Evolutionary conservation across 2,113 vertebrate genomes (phyloP), one percentile per base, ranked within the genome.

Genomic region (Oryzias melastigma): DNA sequence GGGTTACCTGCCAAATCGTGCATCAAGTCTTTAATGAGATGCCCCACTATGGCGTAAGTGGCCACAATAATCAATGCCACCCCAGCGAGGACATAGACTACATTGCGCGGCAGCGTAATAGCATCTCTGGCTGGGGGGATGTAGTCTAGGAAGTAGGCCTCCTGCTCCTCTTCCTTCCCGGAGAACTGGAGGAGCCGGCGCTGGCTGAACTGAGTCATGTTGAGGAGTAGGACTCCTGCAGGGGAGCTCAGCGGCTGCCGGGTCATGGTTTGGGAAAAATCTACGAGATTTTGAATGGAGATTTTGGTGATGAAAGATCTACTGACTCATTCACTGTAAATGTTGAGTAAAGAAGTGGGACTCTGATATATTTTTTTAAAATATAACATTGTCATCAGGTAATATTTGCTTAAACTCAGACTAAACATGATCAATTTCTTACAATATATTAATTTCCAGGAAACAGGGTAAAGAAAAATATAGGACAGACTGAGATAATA

Each of bases 11-110:
- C 91, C 0, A 97, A 86, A 82, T 96, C 94, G 5, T 95, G 95
- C 45, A 91, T 70, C 29, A 97, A 91, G 84, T 97, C 95, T 68
- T 93, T 93, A 78, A 97, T 94, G 70, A 98, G 93, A 80, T 98
- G 95, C 4, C 95, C 95, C 20, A 95, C 94, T 0, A 96, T 94
- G 82, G 94, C 94, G 0, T 95, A 97, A 0, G 93, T 94, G 48
- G 92, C 93, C 3, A 85, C 62, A 56, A 95, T 43, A 56, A 97
- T 92, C 71, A 98, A 69, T 0, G 90, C 35, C 0, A 85, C 84
- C 0, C 92, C 95, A 60, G 91, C 87, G 50, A 95, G 47, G 18
- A 25, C 61, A 14, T 93, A 92, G 70, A 93, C 73, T 22, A 93
- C 80, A 24, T 64, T 82, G 52, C 83, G 82, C 0, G 7, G 45